phyloP scores from a whole-genome alignment of 2,113 vertebrate species.

The Heptranchias perlo region DNA sequence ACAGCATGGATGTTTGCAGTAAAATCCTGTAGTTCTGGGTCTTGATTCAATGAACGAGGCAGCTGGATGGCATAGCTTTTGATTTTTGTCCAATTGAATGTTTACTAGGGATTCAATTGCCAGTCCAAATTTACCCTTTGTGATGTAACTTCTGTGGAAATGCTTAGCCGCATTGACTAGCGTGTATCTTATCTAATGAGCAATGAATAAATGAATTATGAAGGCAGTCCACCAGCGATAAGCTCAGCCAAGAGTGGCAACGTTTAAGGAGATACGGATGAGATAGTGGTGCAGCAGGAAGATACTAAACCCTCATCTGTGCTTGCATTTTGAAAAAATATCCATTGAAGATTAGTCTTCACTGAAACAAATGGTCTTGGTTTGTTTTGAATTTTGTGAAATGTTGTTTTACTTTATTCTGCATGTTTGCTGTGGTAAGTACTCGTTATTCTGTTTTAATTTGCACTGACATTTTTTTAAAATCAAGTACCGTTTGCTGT shows the following conservation, averaged over 20 bases:
- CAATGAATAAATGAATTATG: neutral
- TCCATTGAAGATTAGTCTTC: neutral
- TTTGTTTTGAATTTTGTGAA: neutral
- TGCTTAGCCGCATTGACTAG: neutral
- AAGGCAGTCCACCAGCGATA: conserved; percentile 17
- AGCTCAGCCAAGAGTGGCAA: neutral
- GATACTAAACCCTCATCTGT: neutral
- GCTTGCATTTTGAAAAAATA: neutral
- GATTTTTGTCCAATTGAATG: too few species aligned
- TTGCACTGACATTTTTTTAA: neutral
- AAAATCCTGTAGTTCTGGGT: neutral
- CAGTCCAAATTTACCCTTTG: neutral
- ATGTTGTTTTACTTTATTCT: neutral
- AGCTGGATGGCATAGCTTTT: neutral
- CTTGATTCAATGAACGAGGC: neutral
- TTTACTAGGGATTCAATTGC: neutral
- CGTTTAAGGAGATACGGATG: conserved; percentile 16
- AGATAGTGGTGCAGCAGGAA: conserved; percentile 13
- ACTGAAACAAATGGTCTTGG: neutral
- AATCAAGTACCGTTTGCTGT: neutral
- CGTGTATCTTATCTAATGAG: neutral
- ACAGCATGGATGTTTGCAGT: neutral
- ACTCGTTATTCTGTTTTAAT: neutral
- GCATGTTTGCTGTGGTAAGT: neutral
- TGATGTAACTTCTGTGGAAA: neutral